Evolutionary conservation across 2,888 invertebrate genomes (phyloP).

Genomic region (Amblyjoppa proteus): DNA sequence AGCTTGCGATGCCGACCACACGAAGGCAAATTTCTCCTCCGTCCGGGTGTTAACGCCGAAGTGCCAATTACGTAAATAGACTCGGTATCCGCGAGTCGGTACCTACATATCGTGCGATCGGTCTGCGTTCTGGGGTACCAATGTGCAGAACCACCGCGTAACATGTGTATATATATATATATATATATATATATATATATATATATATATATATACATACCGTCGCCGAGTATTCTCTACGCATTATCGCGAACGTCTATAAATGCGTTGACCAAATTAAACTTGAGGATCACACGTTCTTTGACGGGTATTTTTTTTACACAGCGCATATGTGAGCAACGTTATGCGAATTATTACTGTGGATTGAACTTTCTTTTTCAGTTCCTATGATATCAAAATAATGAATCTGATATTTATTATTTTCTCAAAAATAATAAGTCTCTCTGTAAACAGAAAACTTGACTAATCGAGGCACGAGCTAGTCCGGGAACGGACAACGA

Average conservation of each 20-base stretch:
- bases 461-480: background rate
- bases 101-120: conserved; percentile 65
- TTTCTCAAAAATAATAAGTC: background rate
- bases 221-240: conserved; percentile 15
- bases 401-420: background rate
- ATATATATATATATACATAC: background rate
- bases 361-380: background rate
- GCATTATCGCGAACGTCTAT: conserved; percentile 1
- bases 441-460: background rate
- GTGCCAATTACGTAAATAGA: conserved; percentile 69
- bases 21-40: conserved; percentile 66
- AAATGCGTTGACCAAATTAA: conserved; percentile 1
- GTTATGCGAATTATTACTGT: background rate
- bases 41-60: conserved; percentile 65
- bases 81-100: conserved; percentile 58
- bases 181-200: conserved; percentile 9
- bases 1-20: conserved; percentile 46
- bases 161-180: conserved; percentile 23
- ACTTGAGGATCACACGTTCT: background rate
- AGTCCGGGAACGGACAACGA: background rate
- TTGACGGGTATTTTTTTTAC: background rate
- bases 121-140: conserved; percentile 55
- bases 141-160: conserved; percentile 14
- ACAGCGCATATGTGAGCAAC: background rate
- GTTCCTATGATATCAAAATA: background rate